phyloP scores from a whole-genome alignment of 2,888 invertebrate genomes.

The Hypolimnas misippus region DNA sequence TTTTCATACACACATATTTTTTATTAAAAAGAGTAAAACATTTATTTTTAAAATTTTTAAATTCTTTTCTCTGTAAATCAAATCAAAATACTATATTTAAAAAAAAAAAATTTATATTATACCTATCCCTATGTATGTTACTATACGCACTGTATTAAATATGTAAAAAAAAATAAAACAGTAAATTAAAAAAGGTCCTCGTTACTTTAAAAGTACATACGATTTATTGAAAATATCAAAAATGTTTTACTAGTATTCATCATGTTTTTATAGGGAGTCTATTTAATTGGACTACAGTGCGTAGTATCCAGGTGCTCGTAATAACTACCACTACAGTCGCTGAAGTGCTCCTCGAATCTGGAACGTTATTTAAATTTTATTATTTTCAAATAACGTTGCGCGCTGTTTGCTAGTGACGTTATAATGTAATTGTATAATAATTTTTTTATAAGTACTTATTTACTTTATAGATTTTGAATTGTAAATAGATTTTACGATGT shows the following conservation, averaged over 20 bases:
- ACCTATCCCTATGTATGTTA: too few species aligned
- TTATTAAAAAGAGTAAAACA: too few species aligned
- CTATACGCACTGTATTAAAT: too few species aligned
- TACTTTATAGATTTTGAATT: too few species aligned
- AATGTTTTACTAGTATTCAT: background rate
- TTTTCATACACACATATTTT: too few species aligned
- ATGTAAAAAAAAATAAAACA: too few species aligned
- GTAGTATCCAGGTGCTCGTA: slow-evolving; percentile 50
- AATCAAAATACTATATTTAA: too few species aligned
- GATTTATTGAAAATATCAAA: background rate
- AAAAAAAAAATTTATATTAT: too few species aligned
- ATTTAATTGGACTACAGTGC: background rate
- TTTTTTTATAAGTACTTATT: background rate
- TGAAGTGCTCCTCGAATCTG: slow-evolving; percentile 37
- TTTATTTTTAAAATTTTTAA: too few species aligned
- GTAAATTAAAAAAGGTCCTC: too few species aligned
- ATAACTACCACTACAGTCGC: slow-evolving; percentile 42
- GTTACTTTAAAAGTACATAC: background rate
- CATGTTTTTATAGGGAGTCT: background rate
- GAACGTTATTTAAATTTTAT: slow-evolving; percentile 17
- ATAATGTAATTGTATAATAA: background rate
- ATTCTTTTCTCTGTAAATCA: too few species aligned
- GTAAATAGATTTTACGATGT: too few species aligned
- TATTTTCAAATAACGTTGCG: background rate
- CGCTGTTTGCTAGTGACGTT: background rate